Conservation (phyloP, 2,888 invertebrate species). For the Coenonympha glycerion region DNA sequence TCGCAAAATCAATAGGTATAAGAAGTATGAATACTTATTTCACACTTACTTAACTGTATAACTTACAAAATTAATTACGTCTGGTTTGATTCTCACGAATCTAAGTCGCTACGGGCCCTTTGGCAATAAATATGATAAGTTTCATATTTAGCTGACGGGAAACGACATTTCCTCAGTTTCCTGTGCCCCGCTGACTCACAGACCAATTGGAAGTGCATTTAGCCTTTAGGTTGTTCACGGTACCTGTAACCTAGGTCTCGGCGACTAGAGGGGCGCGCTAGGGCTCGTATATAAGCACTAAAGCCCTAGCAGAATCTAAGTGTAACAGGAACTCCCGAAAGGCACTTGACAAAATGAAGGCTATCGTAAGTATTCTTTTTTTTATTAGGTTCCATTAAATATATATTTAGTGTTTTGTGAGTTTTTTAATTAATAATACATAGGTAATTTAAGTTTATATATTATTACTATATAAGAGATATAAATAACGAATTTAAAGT, state of each 20-base stretch:
- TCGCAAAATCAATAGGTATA: no score
- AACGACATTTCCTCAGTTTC: slow-evolving; percentile 18
- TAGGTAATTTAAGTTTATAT: neutral
- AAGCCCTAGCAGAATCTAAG: slow-evolving; percentile 19
- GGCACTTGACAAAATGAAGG: slow-evolving; percentile 36
- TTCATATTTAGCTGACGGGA: slow-evolving; percentile 8
- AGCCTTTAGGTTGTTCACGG: no score
- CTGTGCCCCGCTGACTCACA: slow-evolving; percentile 20
- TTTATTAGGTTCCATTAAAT: neutral
- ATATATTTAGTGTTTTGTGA: neutral
- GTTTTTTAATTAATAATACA: neutral
- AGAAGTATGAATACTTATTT: no score
- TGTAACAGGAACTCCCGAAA: slow-evolving; percentile 25
- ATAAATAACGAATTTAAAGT: no score
- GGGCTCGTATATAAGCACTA: slow-evolving; percentile 33
- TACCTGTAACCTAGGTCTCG: slow-evolving; percentile 17
- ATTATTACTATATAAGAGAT: no score
- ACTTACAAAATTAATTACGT: no score
- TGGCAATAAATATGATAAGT: neutral
- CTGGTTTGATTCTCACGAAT: no score
- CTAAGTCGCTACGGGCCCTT: no score
- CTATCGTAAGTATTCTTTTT: neutral
- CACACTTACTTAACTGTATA: no score
- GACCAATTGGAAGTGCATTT: slow-evolving; percentile 12
- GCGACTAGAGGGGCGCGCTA: slow-evolving; percentile 25